A percentile compares a stretch with the other conserved stretches of the same genome.
These are phyloP conservation scores for Pheosia tremula DNA, from an alignment of 2,888 invertebrate genomes.

Conservation along the genomic window DNA sequence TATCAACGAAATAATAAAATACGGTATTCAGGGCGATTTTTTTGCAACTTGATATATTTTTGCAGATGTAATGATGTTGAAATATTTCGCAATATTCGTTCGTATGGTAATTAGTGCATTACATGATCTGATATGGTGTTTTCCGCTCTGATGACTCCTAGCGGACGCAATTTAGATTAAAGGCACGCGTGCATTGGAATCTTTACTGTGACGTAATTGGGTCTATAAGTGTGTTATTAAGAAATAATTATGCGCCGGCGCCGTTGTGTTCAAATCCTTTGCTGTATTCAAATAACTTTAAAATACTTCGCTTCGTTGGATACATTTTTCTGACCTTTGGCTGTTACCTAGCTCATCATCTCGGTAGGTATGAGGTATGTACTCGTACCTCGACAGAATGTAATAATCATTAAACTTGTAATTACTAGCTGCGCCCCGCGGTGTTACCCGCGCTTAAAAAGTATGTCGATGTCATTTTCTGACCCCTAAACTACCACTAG, in stretches of 20 bases:
- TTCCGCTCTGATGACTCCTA: constrained; percentile 45
- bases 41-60: background rate
- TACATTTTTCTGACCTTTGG: no score
- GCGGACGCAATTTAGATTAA: constrained; percentile 19
- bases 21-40: background rate
- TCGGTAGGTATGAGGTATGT: no score
- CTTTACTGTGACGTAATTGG: background rate
- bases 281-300: no score
- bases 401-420: no score
- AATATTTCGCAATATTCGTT: constrained; percentile 24
- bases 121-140: constrained; percentile 62
- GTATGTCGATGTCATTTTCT: no score
- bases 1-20: background rate
- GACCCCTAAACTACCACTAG: no score
- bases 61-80: constrained; percentile 12
- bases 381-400: no score
- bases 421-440: no score
- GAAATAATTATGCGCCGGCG: background rate
- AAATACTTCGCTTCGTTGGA: no score
- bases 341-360: no score
- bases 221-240: background rate
- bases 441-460: no score
- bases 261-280: no score
- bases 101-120: constrained; percentile 66
- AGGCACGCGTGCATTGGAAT: background rate